Percentiles rank a stretch among this genome's conserved stretches.
These are phyloP conservation scores for Osmerus mordax DNA, from an alignment of 2,113 vertebrate genomes.

Conservation along the genomic window DNA sequence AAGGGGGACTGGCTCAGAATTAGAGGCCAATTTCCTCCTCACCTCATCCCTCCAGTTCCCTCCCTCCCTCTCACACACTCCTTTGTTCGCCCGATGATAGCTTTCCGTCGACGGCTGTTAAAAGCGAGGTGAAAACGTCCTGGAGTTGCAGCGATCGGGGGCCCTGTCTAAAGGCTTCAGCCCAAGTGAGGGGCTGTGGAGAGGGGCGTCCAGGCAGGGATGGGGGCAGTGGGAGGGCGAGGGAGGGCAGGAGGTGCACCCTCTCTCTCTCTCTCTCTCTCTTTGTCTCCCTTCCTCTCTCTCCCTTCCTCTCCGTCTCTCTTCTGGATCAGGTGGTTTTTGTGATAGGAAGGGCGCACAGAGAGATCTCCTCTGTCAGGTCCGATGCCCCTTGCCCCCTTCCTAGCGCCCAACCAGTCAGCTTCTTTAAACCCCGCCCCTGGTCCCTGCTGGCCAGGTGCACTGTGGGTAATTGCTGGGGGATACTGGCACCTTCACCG, in stretches of 20 bases:
- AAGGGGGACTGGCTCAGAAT: background rate
- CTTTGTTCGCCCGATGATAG: background rate
- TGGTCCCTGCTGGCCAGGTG: background rate
- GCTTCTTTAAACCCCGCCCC: background rate
- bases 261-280: background rate
- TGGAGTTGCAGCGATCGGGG: too few species aligned
- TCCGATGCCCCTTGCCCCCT: background rate
- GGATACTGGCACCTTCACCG: background rate
- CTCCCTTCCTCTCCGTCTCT: background rate
- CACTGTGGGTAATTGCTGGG: conserved; percentile 16
- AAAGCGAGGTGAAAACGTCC: too few species aligned
- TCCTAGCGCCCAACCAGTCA: background rate
- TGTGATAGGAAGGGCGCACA: too few species aligned
- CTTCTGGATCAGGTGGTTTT: too few species aligned
- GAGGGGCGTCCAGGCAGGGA: too few species aligned
- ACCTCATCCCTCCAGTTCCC: background rate
- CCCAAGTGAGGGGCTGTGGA: too few species aligned
- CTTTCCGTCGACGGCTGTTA: background rate
- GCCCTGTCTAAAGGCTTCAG: too few species aligned
- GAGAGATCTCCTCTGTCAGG: too few species aligned
- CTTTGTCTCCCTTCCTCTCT: background rate
- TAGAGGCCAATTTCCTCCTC: background rate
- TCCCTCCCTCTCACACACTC: background rate
- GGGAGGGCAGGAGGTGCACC: background rate
- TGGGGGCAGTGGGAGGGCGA: too few species aligned